Evolutionary conservation across 2,888 invertebrate genomes (phyloP), one percentile per base, ranked within the genome.

Genomic region (Linnaemya tessellans): DNA sequence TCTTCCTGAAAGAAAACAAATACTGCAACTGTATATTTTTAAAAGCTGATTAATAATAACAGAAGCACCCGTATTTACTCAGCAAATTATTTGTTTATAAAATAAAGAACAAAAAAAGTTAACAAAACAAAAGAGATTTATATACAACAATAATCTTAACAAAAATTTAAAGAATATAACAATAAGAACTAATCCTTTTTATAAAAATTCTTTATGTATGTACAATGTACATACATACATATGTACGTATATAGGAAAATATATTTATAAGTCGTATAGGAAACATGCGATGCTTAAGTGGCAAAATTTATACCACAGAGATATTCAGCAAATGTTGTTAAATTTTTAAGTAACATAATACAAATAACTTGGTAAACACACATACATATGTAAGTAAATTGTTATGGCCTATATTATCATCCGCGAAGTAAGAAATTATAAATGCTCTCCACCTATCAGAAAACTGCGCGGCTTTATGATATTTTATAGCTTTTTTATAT

Each of bases 61-160:
- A 22, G 46, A 65, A 7, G 10, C 15, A n/a, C 25, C 9, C 5
- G 13, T 56, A 18, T 70, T 25, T 56, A 41, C 41, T 43, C 25
- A 70, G 8, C 70, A 56, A 56, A 25, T 4, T 38, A 18, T 54
- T 22, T 51, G 38, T n/a, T 65, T 10, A 38, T 38, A 54, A 20
- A 3, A 38, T 5, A 41, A 56, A 68, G 15, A 25, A 38, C 3
- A 41, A 56, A 68, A 38, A 25, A 22, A 54, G 13, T n/a, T 64
- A 68, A 54, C n/a, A 41, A 56, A 70, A 70, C 56, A 70, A 70
- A 49, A 67, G 70, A 43, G 25, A 56, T 41, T 56, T 70, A 5
- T 70, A 11, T 41, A n/a, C 22, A 43, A 41, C 10, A 56, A 70
- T 8, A 68, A 68, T 68, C 15, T 38, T 15, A 22, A 30, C 38